Percentiles rank a stretch among this genome's conserved stretches.
Conservation (phyloP, 2,113 vertebrate species). For the Albula glossodonta region DNA sequence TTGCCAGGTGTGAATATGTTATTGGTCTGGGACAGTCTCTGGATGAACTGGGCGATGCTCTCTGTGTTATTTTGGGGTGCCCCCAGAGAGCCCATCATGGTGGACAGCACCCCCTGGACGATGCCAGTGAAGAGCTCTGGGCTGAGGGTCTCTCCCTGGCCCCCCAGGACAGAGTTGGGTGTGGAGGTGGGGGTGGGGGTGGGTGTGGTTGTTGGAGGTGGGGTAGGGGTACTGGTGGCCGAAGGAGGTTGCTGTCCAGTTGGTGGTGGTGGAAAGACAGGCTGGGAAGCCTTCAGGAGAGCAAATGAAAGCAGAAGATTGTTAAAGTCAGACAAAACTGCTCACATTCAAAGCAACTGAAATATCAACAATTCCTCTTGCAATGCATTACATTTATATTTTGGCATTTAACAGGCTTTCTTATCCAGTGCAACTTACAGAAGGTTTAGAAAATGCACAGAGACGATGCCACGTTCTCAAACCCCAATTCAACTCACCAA, state of each 20-base stretch:
- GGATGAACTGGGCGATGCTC: constrained; percentile 90
- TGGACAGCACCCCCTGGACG: constrained; percentile 84
- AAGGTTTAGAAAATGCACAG: too few species aligned
- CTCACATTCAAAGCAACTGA: not conserved
- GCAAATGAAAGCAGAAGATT: constrained; percentile 4
- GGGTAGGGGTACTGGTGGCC: constrained; percentile 39
- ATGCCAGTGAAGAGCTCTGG: constrained; percentile 87
- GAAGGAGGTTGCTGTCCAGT: constrained; percentile 46
- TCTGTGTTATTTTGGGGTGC: constrained; percentile 82
- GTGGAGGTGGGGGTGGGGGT: constrained; percentile 28
- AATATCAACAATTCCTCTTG: too few species aligned
- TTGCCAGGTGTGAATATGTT: constrained; percentile 84
- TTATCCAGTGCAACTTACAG: too few species aligned
- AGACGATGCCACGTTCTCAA: too few species aligned
- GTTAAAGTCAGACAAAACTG: not conserved
- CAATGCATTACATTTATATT: too few species aligned
- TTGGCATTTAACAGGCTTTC: too few species aligned
- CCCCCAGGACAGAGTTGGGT: constrained; percentile 41
- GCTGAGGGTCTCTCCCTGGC: constrained; percentile 69
- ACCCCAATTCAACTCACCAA: too few species aligned
- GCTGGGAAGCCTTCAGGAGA: constrained; percentile 57
- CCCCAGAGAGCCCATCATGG: constrained; percentile 85
- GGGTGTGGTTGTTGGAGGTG: constrained; percentile 38
- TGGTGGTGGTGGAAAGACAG: constrained; percentile 57
- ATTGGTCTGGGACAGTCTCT: constrained; percentile 83